Conservation (phyloP, 2,113 vertebrate species). For the Nycticebus coucang region DNA sequence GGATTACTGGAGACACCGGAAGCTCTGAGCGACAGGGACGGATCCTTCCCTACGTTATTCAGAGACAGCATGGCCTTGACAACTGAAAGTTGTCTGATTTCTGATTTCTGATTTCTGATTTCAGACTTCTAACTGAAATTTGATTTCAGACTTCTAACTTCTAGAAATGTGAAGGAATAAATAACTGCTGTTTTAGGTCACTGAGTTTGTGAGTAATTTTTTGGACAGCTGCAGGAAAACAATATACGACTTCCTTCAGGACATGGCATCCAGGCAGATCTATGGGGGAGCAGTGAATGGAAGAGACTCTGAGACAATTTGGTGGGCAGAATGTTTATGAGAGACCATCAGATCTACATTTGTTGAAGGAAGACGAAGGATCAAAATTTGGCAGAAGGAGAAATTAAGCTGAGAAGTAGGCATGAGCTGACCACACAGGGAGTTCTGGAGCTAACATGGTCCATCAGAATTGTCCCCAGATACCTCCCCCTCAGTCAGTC, state of each 20-base stretch:
- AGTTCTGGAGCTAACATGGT: not conserved
- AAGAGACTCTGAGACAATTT: not conserved
- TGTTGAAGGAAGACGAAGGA: not conserved
- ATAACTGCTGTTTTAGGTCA: not conserved
- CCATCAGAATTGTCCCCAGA: not conserved
- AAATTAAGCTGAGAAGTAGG: not conserved
- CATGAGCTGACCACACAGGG: rapidly evolving
- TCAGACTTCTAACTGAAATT: too few species aligned
- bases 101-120: too few species aligned
- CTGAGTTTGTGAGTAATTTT: not conserved
- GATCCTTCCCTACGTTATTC: not conserved
- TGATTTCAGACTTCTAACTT: not conserved
- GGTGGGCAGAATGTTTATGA: not conserved
- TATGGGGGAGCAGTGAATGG: not conserved
- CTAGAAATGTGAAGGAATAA: not conserved
- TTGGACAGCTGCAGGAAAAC: not conserved
- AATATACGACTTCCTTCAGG: not conserved
- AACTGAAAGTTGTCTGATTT: too few species aligned
- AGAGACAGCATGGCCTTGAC: not conserved
- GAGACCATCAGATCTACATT: not conserved
- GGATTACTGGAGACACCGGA: not conserved
- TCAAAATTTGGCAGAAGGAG: not conserved
- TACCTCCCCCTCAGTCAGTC: rapidly evolving
- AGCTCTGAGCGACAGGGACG: not conserved
- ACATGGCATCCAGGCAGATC: not conserved